Conservation (phyloP, 2,797 vertebrate species). For the Megalops cyprinoides region DNA sequence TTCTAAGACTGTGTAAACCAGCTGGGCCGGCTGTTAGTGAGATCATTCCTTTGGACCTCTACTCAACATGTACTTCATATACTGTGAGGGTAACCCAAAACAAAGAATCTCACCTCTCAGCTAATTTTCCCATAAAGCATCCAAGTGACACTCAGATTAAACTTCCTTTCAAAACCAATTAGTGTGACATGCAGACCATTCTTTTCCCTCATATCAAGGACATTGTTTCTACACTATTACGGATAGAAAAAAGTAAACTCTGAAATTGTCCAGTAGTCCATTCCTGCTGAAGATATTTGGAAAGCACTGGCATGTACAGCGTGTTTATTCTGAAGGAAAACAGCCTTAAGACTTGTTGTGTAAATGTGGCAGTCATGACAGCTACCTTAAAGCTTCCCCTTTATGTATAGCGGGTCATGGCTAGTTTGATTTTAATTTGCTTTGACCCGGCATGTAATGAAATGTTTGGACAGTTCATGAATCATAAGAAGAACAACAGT, state of each 20-base stretch:
- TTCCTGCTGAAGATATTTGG: background rate
- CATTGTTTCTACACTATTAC: constrained; percentile 16
- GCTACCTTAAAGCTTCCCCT: constrained; percentile 31
- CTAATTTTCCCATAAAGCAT: background rate
- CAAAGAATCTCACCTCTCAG: constrained; percentile 15
- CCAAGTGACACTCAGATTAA: background rate
- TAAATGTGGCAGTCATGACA: constrained; percentile 43
- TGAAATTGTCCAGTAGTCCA: background rate
- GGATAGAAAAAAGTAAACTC: constrained; percentile 23
- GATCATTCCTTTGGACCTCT: background rate
- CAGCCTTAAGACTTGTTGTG: constrained; percentile 42
- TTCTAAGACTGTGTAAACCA: background rate
- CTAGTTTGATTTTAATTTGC: constrained; percentile 46
- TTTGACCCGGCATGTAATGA: constrained; percentile 44
- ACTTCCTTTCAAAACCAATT: constrained; percentile 7
- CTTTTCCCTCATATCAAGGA: background rate
- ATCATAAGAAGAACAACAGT: constrained; percentile 44
- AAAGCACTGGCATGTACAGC: constrained; percentile 20
- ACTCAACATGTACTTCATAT: background rate
- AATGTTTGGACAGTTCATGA: constrained; percentile 40
- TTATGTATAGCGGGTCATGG: constrained; percentile 11
- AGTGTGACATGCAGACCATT: background rate
- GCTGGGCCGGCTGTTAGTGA: background rate
- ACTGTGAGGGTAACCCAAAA: constrained; percentile 14
- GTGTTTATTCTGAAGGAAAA: constrained; percentile 49